A percentile compares a stretch with the other conserved stretches of the same genome.
These are phyloP conservation scores for Lasioglossum oenotherae DNA, from an alignment of 2,888 invertebrate species.

Conservation along the genomic window DNA sequence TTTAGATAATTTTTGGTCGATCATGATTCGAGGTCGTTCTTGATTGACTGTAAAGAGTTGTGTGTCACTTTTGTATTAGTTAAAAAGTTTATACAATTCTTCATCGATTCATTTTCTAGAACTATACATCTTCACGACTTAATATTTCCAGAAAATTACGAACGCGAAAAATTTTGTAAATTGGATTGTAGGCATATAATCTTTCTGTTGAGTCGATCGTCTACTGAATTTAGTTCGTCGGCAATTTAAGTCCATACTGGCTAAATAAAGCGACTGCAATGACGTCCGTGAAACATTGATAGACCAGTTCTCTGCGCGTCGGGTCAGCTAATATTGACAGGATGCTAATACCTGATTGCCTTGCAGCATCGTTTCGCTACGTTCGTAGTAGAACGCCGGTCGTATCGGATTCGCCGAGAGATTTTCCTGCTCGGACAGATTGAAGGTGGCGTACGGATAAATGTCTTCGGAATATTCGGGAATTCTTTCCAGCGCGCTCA, in stretches of 20 bases:
- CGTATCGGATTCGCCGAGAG: constrained; percentile 85
- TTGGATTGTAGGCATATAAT: neutral
- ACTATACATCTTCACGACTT: neutral
- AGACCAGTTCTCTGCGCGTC: neutral
- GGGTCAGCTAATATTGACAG: neutral
- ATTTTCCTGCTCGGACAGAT: constrained; percentile 86
- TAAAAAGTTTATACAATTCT: neutral
- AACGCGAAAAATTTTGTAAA: neutral
- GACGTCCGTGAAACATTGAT: neutral
- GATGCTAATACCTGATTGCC: constrained; percentile 77
- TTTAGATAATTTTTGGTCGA: neutral
- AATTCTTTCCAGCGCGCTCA: constrained; percentile 85
- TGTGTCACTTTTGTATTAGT: too few species aligned
- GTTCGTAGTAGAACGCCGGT: constrained; percentile 83
- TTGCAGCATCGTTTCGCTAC: constrained; percentile 82
- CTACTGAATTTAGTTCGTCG: neutral
- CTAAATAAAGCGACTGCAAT: neutral
- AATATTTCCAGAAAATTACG: neutral
- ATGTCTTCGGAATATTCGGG: constrained; percentile 88
- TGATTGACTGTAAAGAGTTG: neutral
- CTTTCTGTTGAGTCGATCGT: neutral
- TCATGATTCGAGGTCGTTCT: neutral
- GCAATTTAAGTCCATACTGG: neutral
- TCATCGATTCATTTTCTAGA: too few species aligned
- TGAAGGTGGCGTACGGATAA: constrained; percentile 87